phyloP scores from a whole-genome alignment of 2,888 invertebrate genomes.

The Tenodera sinensis region DNA sequence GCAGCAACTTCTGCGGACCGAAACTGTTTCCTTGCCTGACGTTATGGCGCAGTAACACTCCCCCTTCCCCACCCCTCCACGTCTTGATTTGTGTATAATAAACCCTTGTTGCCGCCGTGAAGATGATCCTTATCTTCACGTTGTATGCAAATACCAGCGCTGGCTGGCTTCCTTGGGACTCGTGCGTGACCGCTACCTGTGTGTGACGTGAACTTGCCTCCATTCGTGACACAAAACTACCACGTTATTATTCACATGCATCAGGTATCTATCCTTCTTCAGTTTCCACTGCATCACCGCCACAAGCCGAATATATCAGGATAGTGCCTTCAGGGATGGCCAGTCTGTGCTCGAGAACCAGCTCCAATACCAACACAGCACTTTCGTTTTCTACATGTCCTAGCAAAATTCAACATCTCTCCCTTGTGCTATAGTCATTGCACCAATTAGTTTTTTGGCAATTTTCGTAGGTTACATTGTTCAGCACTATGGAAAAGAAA shows the following conservation, averaged over 20 bases:
- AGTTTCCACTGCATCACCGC: neutral
- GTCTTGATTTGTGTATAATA: constrained; percentile 12
- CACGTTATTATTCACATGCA: constrained; percentile 13
- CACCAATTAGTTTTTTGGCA: too few relatives aligned
- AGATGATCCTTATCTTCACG: neutral
- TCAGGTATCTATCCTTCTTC: constrained; percentile 12
- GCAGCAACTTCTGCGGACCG: neutral
- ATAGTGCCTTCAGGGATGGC: neutral
- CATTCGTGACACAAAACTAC: constrained; percentile 15
- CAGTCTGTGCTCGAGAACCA: neutral
- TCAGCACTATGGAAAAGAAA: too few relatives aligned
- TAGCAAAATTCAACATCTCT: too few relatives aligned
- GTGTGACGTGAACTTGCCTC: neutral
- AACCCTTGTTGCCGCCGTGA: neutral
- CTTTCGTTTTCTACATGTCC: too few relatives aligned
- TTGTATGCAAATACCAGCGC: constrained; percentile 7
- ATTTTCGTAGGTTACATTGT: too few relatives aligned
- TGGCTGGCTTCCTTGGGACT: neutral
- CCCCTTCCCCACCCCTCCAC: neutral
- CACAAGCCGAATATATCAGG: neutral
- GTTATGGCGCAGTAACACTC: neutral
- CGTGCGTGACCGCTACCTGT: constrained; percentile 7
- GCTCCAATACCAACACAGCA: too few relatives aligned
- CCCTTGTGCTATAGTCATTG: too few relatives aligned
- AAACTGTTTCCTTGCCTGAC: neutral